A percentile compares a stretch with the other conserved stretches of the same genome.
These are phyloP conservation scores for Loris lydekkerianus DNA, from an alignment of 2,797 vertebrate genomes.

Conservation along the genomic window DNA sequence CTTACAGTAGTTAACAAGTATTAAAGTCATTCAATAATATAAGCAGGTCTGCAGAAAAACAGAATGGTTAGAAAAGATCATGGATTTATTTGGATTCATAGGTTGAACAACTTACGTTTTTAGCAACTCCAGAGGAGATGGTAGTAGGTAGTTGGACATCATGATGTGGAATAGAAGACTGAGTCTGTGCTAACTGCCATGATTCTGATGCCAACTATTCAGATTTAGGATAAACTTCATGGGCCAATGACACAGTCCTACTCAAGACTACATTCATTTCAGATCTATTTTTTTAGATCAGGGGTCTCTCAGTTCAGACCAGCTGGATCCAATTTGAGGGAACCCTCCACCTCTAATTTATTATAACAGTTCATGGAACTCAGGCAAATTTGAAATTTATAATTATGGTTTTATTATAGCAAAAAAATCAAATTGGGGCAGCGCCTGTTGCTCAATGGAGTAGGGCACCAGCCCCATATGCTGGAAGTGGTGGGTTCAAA, in stretches of 20 bases:
- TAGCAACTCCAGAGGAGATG: not conserved
- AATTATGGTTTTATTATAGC: not conserved
- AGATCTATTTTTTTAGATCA: not conserved
- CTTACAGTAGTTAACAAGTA: not conserved
- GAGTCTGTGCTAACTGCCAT: not conserved
- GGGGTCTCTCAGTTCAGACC: not conserved
- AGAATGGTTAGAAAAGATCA: not conserved
- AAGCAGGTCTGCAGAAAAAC: not conserved
- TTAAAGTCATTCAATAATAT: not conserved
- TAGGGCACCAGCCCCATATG: too few species aligned
- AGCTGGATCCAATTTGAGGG: not conserved
- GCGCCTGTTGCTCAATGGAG: too few species aligned
- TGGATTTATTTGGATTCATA: not conserved
- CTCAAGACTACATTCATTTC: not conserved
- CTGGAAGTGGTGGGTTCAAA: too few species aligned
- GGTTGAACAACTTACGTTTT: not conserved
- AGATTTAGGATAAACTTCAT: not conserved
- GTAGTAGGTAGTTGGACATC: not conserved
- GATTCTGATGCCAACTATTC: not conserved
- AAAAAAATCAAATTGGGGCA: not conserved
- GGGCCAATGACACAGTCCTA: not conserved
- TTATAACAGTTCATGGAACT: not conserved
- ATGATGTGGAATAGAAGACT: conserved; percentile 28
- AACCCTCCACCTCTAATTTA: not conserved
- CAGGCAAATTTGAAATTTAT: not conserved